phyloP scores from a whole-genome alignment of 2,113 vertebrate species.

The Numida meleagris region DNA sequence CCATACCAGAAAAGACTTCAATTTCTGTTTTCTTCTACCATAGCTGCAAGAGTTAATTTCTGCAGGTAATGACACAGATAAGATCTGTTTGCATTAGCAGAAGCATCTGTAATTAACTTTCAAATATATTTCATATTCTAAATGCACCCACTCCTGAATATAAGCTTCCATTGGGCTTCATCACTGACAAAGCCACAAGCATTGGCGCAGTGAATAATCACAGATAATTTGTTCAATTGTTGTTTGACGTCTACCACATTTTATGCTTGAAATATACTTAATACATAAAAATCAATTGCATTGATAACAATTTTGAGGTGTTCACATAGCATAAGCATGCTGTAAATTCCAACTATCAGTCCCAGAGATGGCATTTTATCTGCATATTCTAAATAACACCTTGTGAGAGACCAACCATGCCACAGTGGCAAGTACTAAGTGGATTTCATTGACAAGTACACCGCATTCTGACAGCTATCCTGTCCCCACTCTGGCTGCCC shows the following conservation, averaged over 20 bases:
- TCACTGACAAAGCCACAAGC: background rate
- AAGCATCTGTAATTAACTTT: background rate
- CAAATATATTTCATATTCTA: background rate
- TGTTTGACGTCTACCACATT: background rate
- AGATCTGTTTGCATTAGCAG: background rate
- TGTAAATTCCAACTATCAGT: background rate
- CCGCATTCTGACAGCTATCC: background rate
- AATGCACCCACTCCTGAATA: background rate
- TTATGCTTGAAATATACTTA: background rate
- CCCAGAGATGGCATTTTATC: background rate
- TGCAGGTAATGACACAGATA: background rate
- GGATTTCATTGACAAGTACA: conserved; percentile 27
- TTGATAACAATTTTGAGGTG: background rate
- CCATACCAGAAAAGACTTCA: background rate
- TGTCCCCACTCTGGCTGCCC: background rate
- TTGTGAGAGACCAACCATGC: background rate
- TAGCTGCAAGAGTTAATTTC: background rate
- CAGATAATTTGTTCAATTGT: background rate
- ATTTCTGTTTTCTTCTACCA: background rate
- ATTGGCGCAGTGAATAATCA: background rate
- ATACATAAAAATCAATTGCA: background rate
- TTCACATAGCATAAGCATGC: background rate
- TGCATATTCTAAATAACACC: background rate
- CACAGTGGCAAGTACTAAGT: background rate
- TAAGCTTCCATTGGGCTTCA: background rate